Evolutionary conservation across 1,140 invertebrate genomes (phyloP), one percentile per base, ranked within the genome.

Genomic region (Oreohelix idahoensis): DNA sequence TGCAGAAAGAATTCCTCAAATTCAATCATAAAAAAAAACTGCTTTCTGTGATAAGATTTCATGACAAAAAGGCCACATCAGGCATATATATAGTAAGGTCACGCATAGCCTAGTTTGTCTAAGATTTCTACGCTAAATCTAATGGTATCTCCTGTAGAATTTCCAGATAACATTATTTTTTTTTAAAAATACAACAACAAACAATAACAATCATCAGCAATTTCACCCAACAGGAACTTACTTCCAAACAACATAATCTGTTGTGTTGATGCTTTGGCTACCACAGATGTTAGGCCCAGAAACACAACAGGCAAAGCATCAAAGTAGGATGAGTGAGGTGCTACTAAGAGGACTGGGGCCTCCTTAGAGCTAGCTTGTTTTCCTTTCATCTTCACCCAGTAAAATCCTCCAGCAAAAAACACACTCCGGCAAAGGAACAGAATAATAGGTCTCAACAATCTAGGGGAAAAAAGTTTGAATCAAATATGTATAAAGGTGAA

Each of bases 261-360:
- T 51, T 95, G 94, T 42, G 95, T 95, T 91, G 96, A 96, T 32
- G 95, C 95, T 91, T 97, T 98, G 81, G 96, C 96, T 85, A 98
- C 97, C 90, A 97, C 96, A 89, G 96, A 96, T 5, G 97, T 96
- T 36, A 96, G 96, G 39, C 95, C 95, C 83, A 97, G 94, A 85
- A 86, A 89, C 86, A 95, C 94, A 84, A 97, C 95, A 84, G 95
- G 94, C 84, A 98, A 94, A 79, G 96, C 96, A 93, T 98, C 97
- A 93, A 97, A 96, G 94, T 96, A 97, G 81, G 96, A 95, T 35
- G 97, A 98, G 92, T 98, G 97, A 13, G 97, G 97, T 32, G 96
- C 96, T 73, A 97, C 94, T n/a, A 95, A 95, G 81, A 98, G 93
- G 84, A 98, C 95, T 2, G 97, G 96, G 0, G 97, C 97, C 85